Evolutionary conservation across 2,888 invertebrate genomes (phyloP).

Genomic region (Pachymerium ferrugineum): DNA sequence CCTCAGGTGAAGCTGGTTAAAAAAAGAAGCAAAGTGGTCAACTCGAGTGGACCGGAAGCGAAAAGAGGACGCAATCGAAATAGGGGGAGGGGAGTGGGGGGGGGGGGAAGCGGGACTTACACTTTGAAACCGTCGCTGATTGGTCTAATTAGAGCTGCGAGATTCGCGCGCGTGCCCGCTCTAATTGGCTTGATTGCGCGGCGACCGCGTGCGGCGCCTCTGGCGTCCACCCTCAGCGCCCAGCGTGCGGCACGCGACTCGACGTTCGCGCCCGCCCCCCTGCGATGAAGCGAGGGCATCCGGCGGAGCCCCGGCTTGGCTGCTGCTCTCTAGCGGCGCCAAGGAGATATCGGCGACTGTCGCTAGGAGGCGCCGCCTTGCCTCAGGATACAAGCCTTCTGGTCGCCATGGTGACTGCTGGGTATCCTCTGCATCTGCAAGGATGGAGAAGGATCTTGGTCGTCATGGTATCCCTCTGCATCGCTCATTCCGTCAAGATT

Average conservation of each 20-base stretch:
- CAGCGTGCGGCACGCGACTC: conserved; percentile 2
- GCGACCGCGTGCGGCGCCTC: conserved; percentile 7
- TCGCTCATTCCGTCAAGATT: background rate
- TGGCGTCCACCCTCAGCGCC: conserved; percentile 2
- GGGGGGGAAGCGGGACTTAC: background rate
- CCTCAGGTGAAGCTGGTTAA: background rate
- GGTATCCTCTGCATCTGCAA: background rate
- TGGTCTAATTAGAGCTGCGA: conserved; percentile 7
- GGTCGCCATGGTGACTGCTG: background rate
- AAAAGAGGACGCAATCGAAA: background rate
- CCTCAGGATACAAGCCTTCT: background rate
- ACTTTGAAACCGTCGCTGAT: background rate
- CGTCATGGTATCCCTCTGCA: background rate
- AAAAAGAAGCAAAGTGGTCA: background rate
- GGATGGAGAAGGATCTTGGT: background rate
- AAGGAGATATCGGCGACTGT: background rate
- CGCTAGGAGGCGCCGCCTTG: background rate
- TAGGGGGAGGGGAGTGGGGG: background rate
- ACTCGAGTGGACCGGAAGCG: too few relatives aligned
- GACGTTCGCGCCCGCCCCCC: background rate
- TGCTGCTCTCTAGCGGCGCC: background rate
- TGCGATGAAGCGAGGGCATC: background rate
- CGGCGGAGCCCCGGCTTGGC: background rate
- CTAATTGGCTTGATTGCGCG: conserved; percentile 19
- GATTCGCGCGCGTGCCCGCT: background rate